Base-by-base conservation (phyloP, 64 coral and sea anemone species). In the Pocillopora verrucosa region DNA sequence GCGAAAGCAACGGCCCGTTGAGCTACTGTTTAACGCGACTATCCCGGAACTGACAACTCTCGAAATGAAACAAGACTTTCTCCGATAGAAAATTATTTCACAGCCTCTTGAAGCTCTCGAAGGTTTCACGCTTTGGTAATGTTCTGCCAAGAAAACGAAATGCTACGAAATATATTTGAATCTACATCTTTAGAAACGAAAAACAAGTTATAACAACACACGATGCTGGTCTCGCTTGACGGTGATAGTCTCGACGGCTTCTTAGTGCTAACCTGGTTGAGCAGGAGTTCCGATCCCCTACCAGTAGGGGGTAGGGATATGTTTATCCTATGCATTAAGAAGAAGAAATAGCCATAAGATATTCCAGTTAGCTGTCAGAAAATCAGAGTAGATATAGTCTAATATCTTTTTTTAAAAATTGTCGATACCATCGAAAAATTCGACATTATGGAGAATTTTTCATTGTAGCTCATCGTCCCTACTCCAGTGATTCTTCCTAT, bases 201-300 rank as follows among this genome's bases (percentile, higher is more conserved):
- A 85, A 85, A 85, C 82, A 2, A 85, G 82, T 85, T 85, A 85
- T 41, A 85, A 85, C 82, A 72, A 37, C 19, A 67, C 36, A 45
- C 37, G 26, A 1, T 35, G 65, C 65, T 7, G 16, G 82, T 72
- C 34, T 65, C 63, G 38, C 65, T 68, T 72, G 82, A 85, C 56
- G 56, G 65, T 72, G 82, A 85, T 26, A 72, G 65, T 72, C 67
- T 25, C 25, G 20, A 24, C 22, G 22, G 67, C 22, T 24, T 70
- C 30, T 41, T 34, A 20, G 16, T 41, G 19, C 82, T 10, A 85
- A 30, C 82, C 63, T 57, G 82, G n/a, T 56, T 85, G 70, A 38
- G 25, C 36, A 22, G 63, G 61, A 45, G 20, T 56, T 85, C 1
- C 17, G 12, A 9, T 4, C 65, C 65, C 82, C 22, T 51, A 85